These are phyloP conservation scores for Saturnia pavonia DNA, from an alignment of 2,888 invertebrate genomes.

Conservation along the genomic window DNA sequence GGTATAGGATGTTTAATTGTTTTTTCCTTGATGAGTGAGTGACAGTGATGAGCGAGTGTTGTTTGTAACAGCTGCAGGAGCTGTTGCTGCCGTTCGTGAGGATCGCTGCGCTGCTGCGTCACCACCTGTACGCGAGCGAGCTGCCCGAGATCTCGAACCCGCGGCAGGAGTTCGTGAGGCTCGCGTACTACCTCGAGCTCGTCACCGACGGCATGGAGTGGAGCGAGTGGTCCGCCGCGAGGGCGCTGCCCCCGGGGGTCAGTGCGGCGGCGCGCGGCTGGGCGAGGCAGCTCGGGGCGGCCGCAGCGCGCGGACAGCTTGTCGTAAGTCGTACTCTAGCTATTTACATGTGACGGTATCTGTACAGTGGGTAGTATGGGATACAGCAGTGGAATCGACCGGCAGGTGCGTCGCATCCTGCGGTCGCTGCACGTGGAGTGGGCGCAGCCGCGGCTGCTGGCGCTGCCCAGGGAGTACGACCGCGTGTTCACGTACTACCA, in stretches of 20 bases:
- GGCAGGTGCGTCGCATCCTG: constrained; percentile 83
- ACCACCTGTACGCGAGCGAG: constrained; percentile 90
- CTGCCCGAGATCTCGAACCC: constrained; percentile 85
- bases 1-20: too few species aligned
- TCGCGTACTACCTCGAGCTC: constrained; percentile 90
- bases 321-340: constrained; percentile 43
- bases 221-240: constrained; percentile 44
- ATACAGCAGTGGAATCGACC: too few species aligned
- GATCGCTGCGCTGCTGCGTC: constrained; percentile 90
- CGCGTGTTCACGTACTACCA: constrained; percentile 92
- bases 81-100: constrained; percentile 92
- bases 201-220: constrained; percentile 52
- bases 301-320: constrained; percentile 61
- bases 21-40: not conserved
- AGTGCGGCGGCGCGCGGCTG: constrained; percentile 46
- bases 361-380: too few species aligned
- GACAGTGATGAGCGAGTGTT: too few species aligned
- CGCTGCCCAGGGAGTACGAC: constrained; percentile 95
- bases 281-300: constrained; percentile 57
- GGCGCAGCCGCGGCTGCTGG: constrained; percentile 91
- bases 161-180: constrained; percentile 88
- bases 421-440: constrained; percentile 89
- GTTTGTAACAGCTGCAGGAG: constrained; percentile 84
- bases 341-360: too few species aligned
- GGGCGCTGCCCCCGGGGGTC: constrained; percentile 40